Evolutionary conservation across 2,888 invertebrate species (phyloP).

Genomic region (Halictus quadricinctus): DNA sequence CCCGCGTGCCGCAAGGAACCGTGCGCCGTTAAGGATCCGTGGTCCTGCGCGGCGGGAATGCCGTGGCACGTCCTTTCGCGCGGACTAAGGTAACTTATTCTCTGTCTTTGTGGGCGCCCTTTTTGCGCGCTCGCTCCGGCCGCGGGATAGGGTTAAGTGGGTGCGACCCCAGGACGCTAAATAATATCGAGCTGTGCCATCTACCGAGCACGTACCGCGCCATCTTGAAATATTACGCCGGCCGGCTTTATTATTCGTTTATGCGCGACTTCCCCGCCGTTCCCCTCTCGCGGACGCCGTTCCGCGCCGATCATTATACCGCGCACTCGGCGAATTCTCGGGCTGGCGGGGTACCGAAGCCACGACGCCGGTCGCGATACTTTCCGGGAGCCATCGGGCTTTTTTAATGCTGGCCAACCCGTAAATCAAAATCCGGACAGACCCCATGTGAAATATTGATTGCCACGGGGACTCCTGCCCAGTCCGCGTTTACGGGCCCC

Average conservation of each 20-base stretch:
- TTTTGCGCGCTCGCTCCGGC: conserved; percentile 72
- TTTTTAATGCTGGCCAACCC: conserved; percentile 32
- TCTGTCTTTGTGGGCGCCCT: conserved; percentile 78
- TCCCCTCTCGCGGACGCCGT: conserved; percentile 15
- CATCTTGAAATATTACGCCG: conserved; percentile 77
- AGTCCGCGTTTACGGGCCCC: neutral
- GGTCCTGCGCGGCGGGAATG: conserved; percentile 72
- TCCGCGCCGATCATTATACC: conserved; percentile 41
- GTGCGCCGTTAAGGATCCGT: conserved; percentile 52
- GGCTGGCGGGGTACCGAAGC: conserved; percentile 7
- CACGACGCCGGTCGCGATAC: conserved; percentile 32
- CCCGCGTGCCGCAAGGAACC: conserved; percentile 55
- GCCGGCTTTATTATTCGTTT: conserved; percentile 72
- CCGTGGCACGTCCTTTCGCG: conserved; percentile 73
- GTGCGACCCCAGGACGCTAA: conserved; percentile 80
- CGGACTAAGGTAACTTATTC: conserved; percentile 78
- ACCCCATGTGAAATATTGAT: conserved; percentile 35
- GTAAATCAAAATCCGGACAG: conserved; percentile 52
- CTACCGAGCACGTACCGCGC: conserved; percentile 75
- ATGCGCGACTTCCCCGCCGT: conserved; percentile 62
- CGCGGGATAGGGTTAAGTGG: conserved; percentile 80
- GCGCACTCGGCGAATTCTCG: conserved; percentile 42
- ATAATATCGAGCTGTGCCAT: conserved; percentile 80
- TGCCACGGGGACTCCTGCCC: neutral
- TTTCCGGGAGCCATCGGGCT: conserved; percentile 42